phyloP scores from a whole-genome alignment of 2,113 vertebrate genomes.

The Cyprinus carpio region DNA sequence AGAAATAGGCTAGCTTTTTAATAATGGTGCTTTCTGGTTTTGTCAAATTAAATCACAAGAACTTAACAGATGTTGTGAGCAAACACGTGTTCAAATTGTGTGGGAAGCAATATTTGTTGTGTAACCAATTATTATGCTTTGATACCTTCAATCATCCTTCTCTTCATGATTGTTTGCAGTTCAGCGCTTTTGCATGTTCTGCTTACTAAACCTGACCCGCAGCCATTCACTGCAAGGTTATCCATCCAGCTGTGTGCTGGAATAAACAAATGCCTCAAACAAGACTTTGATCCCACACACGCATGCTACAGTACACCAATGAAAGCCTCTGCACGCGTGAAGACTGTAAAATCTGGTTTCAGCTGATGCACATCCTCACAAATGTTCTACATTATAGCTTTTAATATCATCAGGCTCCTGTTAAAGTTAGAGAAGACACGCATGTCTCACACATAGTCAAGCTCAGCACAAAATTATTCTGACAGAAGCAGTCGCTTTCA shows the following conservation, averaged over 20 bases:
- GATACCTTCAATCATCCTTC: slow-evolving; percentile 3
- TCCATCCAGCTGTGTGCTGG: slow-evolving; percentile 2
- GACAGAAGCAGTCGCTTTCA: slow-evolving; percentile 16
- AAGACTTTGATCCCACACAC: slow-evolving; percentile 16
- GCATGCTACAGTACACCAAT: not conserved
- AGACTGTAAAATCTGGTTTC: not conserved
- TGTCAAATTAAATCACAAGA: not conserved
- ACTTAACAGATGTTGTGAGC: not conserved
- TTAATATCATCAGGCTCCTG: slow-evolving; percentile 2
- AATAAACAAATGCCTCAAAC: slow-evolving; percentile 15
- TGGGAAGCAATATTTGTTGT: not conserved
- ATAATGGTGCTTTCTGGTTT: no score
- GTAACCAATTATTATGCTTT: slow-evolving; percentile 1
- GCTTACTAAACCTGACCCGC: not conserved
- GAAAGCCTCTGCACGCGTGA: not conserved
- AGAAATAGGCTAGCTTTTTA: not conserved
- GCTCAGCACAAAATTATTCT: not conserved
- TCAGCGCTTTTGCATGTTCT: not conserved
- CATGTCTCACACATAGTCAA: slow-evolving; percentile 5
- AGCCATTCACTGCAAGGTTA: not conserved
- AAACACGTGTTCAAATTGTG: not conserved
- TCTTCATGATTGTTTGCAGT: not conserved
- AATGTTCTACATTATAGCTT: no score
- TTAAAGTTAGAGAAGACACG: not conserved
- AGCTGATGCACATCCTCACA: not conserved